Evolutionary conservation across 2,797 vertebrate genomes (phyloP), one percentile per base, ranked within the genome.

Genomic region (Onychomys leucogaster): DNA sequence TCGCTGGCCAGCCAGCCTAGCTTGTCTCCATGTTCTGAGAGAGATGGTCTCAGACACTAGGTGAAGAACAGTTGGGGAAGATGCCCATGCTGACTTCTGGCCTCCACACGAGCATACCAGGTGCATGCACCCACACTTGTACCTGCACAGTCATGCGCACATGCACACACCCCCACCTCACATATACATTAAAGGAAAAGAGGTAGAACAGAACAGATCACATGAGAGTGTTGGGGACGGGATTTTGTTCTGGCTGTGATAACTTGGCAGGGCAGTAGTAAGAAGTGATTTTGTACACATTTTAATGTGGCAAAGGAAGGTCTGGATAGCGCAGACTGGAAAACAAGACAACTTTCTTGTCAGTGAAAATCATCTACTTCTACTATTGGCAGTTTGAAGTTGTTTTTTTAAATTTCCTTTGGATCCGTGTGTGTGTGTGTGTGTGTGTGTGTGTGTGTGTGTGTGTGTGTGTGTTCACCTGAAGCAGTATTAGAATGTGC

Each of bases 281-380:
- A 88, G 55, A 91, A 83, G n/a, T 19, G 16, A 11, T 19, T 23
- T 49, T 71, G 83, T 27, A n/a, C 46, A 55, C 69, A 12, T 34
- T 43, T 92, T 77, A 21, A 52, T 84, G 14, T 61, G 61, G 94
- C 59, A 37, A 77, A 82, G 55, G 67, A 76, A 93, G 84, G 41
- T n/a, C 32, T 77, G 63, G 27, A 34, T 91, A 87, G 32, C 55
- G 34, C 21, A 75, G 52, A 82, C 43, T 19, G 61, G 86, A 49
- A 91, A 81, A 84, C 63, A 77, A 73, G 4, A 37, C 23, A 32
- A 65, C 17, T 88, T 86, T 65, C 63, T 93, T 84, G 25, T 76
- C 87, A 43, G 23, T 71, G 55, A 93, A 88, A 96, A 87, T 49
- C 59, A 65, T 65, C 11, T 75, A 19, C 52, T 73, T 94, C 88